Conservation (phyloP, 2,888 invertebrate species). For the Plusia festucae region DNA sequence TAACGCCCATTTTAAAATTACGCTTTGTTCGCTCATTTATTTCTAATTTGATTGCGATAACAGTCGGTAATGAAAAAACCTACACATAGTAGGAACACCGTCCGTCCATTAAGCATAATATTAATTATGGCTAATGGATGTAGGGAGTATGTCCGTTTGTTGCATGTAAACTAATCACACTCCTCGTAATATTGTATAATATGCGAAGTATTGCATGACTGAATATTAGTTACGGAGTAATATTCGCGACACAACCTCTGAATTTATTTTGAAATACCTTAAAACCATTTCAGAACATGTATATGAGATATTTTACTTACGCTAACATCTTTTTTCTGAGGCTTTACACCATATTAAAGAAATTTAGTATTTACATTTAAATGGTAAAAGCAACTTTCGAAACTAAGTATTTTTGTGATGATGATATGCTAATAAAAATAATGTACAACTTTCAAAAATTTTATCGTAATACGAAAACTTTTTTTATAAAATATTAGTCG, state of each 20-base stretch:
- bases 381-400: no score
- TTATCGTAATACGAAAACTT: no score
- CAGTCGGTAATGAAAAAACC: background rate
- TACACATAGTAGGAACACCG: background rate
- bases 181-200: background rate
- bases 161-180: slow-evolving; percentile 5
- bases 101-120: slow-evolving; percentile 3
- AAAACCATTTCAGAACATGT: background rate
- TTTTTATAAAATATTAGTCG: background rate
- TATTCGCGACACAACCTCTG: background rate
- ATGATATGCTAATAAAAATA: no score
- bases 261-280: background rate
- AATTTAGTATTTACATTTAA: no score
- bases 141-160: background rate
- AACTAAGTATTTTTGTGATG: no score
- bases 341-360: no score
- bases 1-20: background rate
- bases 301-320: background rate
- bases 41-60: slow-evolving; percentile 11
- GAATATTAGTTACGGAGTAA: background rate
- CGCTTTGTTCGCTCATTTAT: slow-evolving; percentile 10
- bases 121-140: slow-evolving; percentile 5
- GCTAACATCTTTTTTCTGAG: no score
- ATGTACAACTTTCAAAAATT: no score
- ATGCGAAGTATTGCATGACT: background rate